Evolutionary conservation across 1,140 invertebrate species (phyloP), one percentile per base, ranked within the genome.

Genomic region (Caenorhabditis briggsae): DNA sequence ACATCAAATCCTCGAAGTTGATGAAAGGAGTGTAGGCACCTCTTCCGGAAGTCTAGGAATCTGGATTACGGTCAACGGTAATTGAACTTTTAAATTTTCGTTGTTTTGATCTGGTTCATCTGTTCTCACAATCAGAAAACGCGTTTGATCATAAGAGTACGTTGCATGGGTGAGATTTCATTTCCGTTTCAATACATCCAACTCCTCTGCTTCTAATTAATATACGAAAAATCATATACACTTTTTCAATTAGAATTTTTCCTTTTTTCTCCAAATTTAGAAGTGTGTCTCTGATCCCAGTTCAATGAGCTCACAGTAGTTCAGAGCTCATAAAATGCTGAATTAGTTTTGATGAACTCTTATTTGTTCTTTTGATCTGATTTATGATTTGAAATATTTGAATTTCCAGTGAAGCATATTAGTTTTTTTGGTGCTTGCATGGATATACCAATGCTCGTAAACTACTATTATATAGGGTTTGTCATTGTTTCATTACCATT

Each of bases 391-490:
- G 9, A 61, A 25, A 8, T 20, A 16, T 58, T 58, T 20, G 16
- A 53, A 58, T 11, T 61, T 25, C 8, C 59, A 61, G 18, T 61
- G 9, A 25, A 3, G 23, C 18, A 12, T 33, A 12, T 7, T 25
- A 20, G 12, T 58, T 18, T 33, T 33, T 33, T 33, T 33, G 33
- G 33, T 33, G 33, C 33, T 33, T 61, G 59, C 43, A 70, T 70
- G 64, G 64, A 70, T 70, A n/a, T 70, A 18, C 16, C 64, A 70
- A 70, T 70, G 64, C 1, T 70, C 18, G 64, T 70, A 23, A 70
- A 70, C 20, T 70, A 70, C 14, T 70, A 70, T 46, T 70, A 70
- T 20, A 46, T 70, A 3, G 41, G 18, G 0, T 70, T 43, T 18
- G 64, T 9, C 5, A 46, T 70, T 46, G 2, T 70, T 46, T 43